phyloP scores from a whole-genome alignment of 1,140 invertebrate genomes.

The Drosophila guanche region DNA sequence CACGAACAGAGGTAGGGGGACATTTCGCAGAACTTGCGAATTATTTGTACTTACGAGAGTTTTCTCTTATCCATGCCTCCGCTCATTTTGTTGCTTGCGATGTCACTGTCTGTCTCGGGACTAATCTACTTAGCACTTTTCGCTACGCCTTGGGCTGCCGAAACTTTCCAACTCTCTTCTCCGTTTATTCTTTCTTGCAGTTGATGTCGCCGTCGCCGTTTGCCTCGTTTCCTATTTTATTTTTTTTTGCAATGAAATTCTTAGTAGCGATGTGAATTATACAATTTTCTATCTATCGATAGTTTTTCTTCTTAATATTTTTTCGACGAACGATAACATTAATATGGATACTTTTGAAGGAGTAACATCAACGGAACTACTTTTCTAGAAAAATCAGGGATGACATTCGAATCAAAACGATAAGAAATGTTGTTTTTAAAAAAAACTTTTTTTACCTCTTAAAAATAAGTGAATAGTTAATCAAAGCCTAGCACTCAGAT shows the following conservation, averaged over 20 bases:
- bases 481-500: too few species aligned
- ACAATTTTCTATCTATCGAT: too few species aligned
- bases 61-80: conserved; percentile 85
- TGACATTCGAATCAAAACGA: too few species aligned
- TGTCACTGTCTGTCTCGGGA: conserved; percentile 36
- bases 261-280: background rate
- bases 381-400: too few species aligned
- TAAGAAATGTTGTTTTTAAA: too few species aligned
- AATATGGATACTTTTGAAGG: too few species aligned
- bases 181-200: conserved; percentile 11
- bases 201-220: conserved; percentile 9
- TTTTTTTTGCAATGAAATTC: conserved; percentile 28
- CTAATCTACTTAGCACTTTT: conserved; percentile 53
- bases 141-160: conserved; percentile 37
- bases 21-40: conserved; percentile 25
- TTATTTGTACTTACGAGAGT: conserved; percentile 85
- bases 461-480: too few species aligned
- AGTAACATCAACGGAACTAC: too few species aligned
- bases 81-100: conserved; percentile 63
- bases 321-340: too few species aligned
- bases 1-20: conserved; percentile 20
- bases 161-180: conserved; percentile 34
- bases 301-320: too few species aligned
- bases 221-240: background rate
- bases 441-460: too few species aligned